phyloP scores from a whole-genome alignment of 2,113 vertebrate genomes.

The Henicopernis longicauda region DNA sequence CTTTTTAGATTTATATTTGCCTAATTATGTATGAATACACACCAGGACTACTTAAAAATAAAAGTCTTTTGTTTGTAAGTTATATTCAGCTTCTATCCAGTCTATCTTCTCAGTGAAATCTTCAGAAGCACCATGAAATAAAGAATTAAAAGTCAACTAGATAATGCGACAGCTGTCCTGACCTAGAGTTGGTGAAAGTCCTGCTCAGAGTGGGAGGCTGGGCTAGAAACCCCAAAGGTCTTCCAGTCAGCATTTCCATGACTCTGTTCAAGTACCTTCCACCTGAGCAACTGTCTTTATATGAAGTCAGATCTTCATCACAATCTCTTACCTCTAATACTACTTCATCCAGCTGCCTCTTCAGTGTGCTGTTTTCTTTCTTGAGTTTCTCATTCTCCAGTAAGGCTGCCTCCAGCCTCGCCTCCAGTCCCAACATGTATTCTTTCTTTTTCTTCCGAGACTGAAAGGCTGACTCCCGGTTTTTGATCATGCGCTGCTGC shows the following conservation, averaged over 20 bases:
- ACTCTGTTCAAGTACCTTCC: background rate
- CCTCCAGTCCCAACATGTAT: slow-evolving; percentile 87
- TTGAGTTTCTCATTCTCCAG: slow-evolving; percentile 87
- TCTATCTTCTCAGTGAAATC: background rate
- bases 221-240: background rate
- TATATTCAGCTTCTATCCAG: background rate
- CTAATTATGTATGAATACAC: background rate
- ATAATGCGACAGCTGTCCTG: background rate
- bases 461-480: slow-evolving; percentile 90
- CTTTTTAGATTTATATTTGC: background rate
- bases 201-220: background rate
- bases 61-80: background rate
- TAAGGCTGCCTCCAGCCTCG: slow-evolving; percentile 82
- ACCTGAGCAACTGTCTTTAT: background rate
- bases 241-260: background rate
- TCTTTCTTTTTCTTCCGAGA: slow-evolving; percentile 96
- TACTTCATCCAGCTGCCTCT: slow-evolving; percentile 87
- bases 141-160: background rate
- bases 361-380: slow-evolving; percentile 88
- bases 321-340: slow-evolving; percentile 78
- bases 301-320: background rate
- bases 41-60: background rate
- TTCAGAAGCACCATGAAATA: background rate
- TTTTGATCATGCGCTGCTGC: slow-evolving; percentile 96
- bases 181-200: background rate